These are phyloP conservation scores for Oscheius sp. DNA, from an alignment of 2,888 invertebrate species.

Conservation along the genomic window DNA sequence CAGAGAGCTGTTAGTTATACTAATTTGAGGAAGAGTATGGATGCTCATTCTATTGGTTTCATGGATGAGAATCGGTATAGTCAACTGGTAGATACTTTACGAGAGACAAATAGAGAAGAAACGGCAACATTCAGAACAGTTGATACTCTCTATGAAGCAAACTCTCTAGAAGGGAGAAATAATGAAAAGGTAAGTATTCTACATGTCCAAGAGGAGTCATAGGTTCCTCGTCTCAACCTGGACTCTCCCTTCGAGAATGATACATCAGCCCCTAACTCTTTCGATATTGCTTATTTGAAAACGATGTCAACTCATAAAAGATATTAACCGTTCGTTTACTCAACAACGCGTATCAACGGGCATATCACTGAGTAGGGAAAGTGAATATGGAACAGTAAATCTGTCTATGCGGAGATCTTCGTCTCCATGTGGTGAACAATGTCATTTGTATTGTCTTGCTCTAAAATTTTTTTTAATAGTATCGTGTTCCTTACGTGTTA, in stretches of 20 bases:
- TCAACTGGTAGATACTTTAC: not conserved
- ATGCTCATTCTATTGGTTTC: conserved; percentile 9
- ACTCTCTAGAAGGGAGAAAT: conserved; percentile 1
- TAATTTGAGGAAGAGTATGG: conserved; percentile 13
- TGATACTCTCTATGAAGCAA: not conserved
- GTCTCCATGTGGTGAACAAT: conserved; percentile 46
- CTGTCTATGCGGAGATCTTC: conserved; percentile 27
- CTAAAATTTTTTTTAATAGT: conserved; percentile 31
- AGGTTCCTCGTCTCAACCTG: conserved; percentile 41
- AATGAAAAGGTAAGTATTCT: not conserved
- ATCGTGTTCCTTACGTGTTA: conserved; percentile 50
- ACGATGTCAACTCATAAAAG: conserved; percentile 28
- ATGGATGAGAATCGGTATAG: conserved; percentile 17
- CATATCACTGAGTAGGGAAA: conserved; percentile 18
- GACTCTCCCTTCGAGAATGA: conserved; percentile 38
- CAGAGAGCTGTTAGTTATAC: conserved; percentile 20
- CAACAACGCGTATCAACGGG: conserved; percentile 14
- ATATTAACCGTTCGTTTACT: not conserved
- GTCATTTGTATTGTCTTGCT: conserved; percentile 50
- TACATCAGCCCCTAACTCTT: conserved; percentile 44
- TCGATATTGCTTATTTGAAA: conserved; percentile 47
- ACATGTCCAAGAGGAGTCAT: too few relatives aligned
- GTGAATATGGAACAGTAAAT: conserved; percentile 11
- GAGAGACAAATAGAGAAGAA: conserved; percentile 1
- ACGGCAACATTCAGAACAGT: conserved; percentile 12